These are phyloP conservation scores for Catharus bicknelli DNA, from an alignment of 2,113 vertebrate species.

Conservation along the genomic window DNA sequence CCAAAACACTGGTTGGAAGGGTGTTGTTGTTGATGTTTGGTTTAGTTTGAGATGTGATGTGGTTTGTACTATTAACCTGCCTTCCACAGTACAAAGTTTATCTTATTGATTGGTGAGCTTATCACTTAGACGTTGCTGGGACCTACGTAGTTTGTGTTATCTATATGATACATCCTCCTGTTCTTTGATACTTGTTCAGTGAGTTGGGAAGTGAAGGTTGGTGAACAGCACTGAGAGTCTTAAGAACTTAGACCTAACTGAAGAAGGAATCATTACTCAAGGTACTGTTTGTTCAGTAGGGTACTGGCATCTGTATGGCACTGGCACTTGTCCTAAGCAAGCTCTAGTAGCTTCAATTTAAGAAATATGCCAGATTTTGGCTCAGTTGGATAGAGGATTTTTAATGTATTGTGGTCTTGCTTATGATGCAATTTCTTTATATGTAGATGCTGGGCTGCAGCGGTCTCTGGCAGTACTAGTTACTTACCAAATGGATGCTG, in stretches of 20 bases:
- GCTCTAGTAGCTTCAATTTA: neutral
- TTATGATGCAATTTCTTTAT: neutral
- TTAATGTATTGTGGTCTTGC: neutral
- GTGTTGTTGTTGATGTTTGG: neutral
- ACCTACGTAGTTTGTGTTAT: neutral
- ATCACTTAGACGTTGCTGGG: constrained; percentile 1
- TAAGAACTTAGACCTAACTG: neutral
- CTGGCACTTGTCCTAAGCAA: neutral
- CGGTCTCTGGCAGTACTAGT: constrained; percentile 33
- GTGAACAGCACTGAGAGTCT: neutral
- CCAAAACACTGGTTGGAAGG: neutral
- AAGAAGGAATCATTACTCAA: neutral
- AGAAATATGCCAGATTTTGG: neutral
- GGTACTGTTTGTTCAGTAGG: neutral
- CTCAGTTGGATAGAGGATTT: neutral
- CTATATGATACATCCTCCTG: neutral
- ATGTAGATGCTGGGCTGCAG: neutral
- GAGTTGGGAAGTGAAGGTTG: neutral
- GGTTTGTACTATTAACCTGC: constrained; percentile 41
- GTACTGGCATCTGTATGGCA: neutral
- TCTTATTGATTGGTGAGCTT: constrained; percentile 1
- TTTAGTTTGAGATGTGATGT: neutral
- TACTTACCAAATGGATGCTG: constrained; percentile 72
- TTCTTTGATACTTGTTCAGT: neutral
- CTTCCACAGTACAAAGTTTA: constrained; percentile 40